Conservation (phyloP, 2,888 invertebrate genomes). For the Acleris sparsana region DNA sequence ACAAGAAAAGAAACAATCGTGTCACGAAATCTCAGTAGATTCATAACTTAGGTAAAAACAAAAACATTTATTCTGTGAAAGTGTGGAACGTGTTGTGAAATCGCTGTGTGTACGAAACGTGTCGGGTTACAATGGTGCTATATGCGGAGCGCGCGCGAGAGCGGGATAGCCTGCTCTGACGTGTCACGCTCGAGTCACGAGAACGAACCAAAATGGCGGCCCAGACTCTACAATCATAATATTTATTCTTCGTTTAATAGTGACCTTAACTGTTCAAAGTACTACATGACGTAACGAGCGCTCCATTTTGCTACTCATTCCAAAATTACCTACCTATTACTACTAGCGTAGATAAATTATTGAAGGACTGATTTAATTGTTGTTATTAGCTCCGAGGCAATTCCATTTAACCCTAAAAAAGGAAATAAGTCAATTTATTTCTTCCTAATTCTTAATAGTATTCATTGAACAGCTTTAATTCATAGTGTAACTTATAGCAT, state of each 20-base stretch:
- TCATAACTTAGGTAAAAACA: slow-evolving; percentile 76
- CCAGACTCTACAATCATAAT: slow-evolving; percentile 81
- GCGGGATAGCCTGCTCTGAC: slow-evolving; percentile 76
- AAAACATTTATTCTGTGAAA: slow-evolving; percentile 83
- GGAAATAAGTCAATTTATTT: slow-evolving; percentile 33
- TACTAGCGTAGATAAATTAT: slow-evolving; percentile 37
- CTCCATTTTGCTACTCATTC: slow-evolving; percentile 64
- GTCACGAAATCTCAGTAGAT: slow-evolving; percentile 80
- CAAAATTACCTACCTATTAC: slow-evolving; percentile 49
- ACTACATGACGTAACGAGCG: slow-evolving; percentile 78
- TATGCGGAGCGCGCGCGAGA: slow-evolving; percentile 80
- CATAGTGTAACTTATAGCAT: slow-evolving; percentile 45
- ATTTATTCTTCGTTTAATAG: slow-evolving; percentile 81
- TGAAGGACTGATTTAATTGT: slow-evolving; percentile 42
- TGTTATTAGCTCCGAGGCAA: slow-evolving; percentile 56
- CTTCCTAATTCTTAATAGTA: slow-evolving; percentile 37
- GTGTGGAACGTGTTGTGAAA: slow-evolving; percentile 83
- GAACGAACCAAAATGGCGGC: slow-evolving; percentile 82
- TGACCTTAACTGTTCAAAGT: slow-evolving; percentile 82
- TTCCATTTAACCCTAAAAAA: slow-evolving; percentile 51
- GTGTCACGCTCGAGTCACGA: slow-evolving; percentile 81
- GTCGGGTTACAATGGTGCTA: slow-evolving; percentile 84
- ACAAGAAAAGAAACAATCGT: slow-evolving; percentile 78
- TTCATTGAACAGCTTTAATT: slow-evolving; percentile 64
- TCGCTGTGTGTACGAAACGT: slow-evolving; percentile 82